phyloP scores from a whole-genome alignment of 2,888 invertebrate genomes.

The Fragum whitleyi region DNA sequence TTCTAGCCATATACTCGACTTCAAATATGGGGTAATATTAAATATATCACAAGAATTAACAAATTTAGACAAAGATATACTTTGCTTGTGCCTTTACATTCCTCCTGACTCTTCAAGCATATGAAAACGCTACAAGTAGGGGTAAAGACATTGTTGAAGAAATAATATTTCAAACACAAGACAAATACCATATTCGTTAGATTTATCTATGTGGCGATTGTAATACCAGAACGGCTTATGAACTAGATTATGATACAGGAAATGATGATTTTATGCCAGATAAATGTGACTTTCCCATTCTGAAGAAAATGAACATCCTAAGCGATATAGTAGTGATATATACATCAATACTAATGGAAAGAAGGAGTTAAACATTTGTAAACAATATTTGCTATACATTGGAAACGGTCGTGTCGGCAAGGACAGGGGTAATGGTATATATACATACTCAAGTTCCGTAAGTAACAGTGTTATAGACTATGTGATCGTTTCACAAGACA shows the following conservation, averaged over 20 bases:
- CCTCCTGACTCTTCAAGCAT: constrained; percentile 6
- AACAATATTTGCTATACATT: not conserved
- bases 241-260: not conserved
- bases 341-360: not conserved
- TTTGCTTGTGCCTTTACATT: not conserved
- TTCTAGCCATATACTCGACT: not conserved
- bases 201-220: not conserved
- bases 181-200: not conserved
- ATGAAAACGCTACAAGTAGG: not conserved
- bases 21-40: constrained; percentile 6
- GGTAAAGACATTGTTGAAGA: not conserved
- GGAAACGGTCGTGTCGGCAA: not conserved
- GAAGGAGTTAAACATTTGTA: constrained; percentile 16
- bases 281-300: not conserved
- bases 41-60: not conserved
- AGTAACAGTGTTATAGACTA: constrained; percentile 9
- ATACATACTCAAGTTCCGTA: not conserved
- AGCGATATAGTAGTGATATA: not conserved
- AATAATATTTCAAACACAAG: not conserved
- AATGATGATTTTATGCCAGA: not conserved
- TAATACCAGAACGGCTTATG: not conserved
- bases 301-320: not conserved
- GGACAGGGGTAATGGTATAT: not conserved
- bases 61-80: not conserved
- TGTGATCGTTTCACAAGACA: no score